Conservation (phyloP, 2,797 vertebrate genomes). For the Micrastur ruficollis region DNA sequence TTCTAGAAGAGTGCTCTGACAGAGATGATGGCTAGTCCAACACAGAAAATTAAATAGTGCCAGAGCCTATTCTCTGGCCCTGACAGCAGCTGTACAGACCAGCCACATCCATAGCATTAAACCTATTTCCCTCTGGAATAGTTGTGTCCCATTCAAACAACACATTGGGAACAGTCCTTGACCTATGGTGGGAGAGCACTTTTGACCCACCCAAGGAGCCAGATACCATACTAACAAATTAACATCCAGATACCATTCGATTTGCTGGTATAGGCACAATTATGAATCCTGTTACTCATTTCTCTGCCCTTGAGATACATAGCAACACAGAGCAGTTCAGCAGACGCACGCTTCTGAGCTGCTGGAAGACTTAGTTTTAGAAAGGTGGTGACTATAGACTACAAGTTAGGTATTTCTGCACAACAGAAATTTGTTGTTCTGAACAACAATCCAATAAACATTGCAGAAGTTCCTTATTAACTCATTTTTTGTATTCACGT, state of each 20-base stretch:
- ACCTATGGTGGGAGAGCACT: neutral
- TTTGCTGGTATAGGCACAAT: neutral
- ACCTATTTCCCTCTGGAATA: neutral
- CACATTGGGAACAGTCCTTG: neutral
- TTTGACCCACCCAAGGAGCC: neutral
- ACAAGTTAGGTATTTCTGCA: neutral
- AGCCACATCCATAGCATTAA: neutral
- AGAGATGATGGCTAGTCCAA: neutral
- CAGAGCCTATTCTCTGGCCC: neutral
- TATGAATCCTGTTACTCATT: neutral
- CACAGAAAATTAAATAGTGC: neutral
- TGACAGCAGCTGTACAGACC: neutral
- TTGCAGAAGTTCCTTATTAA: neutral
- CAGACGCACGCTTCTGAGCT: neutral
- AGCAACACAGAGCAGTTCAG: neutral
- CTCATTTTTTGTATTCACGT: neutral
- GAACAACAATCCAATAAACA: neutral
- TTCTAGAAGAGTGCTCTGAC: neutral
- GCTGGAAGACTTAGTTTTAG: neutral
- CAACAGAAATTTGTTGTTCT: neutral
- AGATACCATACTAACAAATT: neutral
- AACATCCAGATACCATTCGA: neutral
- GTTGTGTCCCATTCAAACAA: neutral
- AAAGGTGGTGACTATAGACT: neutral
- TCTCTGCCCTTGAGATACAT: neutral